These are phyloP conservation scores for Penaeus vannamei DNA, from an alignment of 1,140 invertebrate genomes.

Conservation along the genomic window DNA sequence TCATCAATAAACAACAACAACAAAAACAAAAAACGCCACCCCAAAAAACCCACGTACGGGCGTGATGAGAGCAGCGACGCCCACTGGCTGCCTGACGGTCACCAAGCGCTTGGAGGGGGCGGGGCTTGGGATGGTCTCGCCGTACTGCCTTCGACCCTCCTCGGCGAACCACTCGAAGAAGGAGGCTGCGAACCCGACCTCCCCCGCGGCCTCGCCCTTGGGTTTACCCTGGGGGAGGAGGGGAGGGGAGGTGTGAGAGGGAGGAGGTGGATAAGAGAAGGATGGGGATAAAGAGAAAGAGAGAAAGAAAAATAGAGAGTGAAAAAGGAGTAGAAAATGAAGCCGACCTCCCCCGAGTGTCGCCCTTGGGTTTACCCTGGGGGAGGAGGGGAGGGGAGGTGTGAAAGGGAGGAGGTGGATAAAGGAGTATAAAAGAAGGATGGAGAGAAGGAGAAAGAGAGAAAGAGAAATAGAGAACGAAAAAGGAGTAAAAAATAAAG, in stretches of 20 bases:
- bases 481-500: slow-evolving; percentile 75
- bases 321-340: slow-evolving; percentile 74
- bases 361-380: slow-evolving; percentile 76
- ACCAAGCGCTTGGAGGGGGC: slow-evolving; percentile 72
- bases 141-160: slow-evolving; percentile 75
- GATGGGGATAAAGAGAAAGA: background rate
- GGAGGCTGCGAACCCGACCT: slow-evolving; percentile 75
- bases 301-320: background rate
- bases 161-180: slow-evolving; percentile 78
- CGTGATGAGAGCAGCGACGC: slow-evolving; percentile 77
- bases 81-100: slow-evolving; percentile 75
- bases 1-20: too few relatives aligned
- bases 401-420: too few relatives aligned
- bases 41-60: slow-evolving; percentile 75
- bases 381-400: background rate
- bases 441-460: too few relatives aligned
- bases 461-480: background rate
- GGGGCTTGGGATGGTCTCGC: slow-evolving; percentile 74
- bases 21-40: background rate
- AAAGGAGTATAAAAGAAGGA: background rate
- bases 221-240: slow-evolving; percentile 74
- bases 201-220: slow-evolving; percentile 74
- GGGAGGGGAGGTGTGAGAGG: too few relatives aligned
- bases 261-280: background rate
- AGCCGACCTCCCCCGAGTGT: slow-evolving; percentile 76